phyloP scores from a whole-genome alignment of 2,888 invertebrate genomes.

The Venustoraphidia nigricollis region DNA sequence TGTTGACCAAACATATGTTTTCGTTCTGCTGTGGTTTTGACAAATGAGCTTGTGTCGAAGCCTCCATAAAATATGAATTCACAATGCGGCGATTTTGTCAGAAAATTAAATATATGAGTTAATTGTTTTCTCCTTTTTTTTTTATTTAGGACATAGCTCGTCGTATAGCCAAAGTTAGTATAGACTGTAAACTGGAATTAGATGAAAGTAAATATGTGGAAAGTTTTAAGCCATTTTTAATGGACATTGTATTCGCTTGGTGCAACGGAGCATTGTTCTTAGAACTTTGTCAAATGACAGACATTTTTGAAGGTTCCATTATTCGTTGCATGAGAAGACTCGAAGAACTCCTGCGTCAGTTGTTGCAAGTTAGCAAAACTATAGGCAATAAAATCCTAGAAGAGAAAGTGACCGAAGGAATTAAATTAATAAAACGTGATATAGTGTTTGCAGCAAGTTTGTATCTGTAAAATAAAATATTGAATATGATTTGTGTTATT shows the following conservation, averaged over 20 bases:
- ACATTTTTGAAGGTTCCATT: conserved; percentile 87
- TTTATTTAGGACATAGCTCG: conserved; percentile 67
- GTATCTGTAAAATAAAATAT: conserved; percentile 48
- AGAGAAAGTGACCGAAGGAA: conserved; percentile 87
- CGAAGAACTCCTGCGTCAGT: conserved; percentile 88
- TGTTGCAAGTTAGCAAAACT: conserved; percentile 90
- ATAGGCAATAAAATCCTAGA: conserved; percentile 93
- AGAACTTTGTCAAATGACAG: conserved; percentile 90
- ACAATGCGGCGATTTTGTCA: too few relatives aligned
- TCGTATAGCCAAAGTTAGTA: conserved; percentile 76
- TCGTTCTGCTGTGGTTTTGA: too few relatives aligned
- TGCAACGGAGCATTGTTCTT: conserved; percentile 84
- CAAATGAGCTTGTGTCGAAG: too few relatives aligned
- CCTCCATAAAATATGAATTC: too few relatives aligned
- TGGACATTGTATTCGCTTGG: conserved; percentile 97
- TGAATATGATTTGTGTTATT: too few relatives aligned
- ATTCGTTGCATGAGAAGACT: conserved; percentile 88
- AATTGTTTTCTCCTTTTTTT: conserved; percentile 5
- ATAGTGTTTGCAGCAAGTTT: conserved; percentile 99
- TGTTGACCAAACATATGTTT: too few relatives aligned
- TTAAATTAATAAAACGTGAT: conserved; percentile 85
- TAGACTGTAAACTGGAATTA: conserved; percentile 69
- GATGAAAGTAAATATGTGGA: conserved; percentile 86
- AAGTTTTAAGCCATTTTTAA: conserved; percentile 84
- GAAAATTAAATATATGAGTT: too few relatives aligned